phyloP scores from a whole-genome alignment of 2,113 vertebrate genomes.

The Acinonyx jubatus region DNA sequence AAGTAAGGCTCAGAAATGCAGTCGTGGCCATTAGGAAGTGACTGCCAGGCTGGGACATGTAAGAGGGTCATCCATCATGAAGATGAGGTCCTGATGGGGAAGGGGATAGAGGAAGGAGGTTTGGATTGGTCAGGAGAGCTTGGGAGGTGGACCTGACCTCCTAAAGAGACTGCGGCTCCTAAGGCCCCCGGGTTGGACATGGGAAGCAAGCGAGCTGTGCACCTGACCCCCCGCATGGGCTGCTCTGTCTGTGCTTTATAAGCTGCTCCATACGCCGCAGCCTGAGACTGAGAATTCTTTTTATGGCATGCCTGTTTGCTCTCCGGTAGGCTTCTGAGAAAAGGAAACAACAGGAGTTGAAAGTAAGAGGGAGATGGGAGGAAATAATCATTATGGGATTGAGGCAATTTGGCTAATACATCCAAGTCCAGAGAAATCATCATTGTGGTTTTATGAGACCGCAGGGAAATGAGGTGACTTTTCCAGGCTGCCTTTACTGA shows the following conservation, averaged over 20 bases:
- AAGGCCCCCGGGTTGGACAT: background rate
- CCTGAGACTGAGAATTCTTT: background rate
- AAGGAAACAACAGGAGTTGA: background rate
- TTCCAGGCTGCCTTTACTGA: background rate
- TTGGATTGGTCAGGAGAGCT: background rate
- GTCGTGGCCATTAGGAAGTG: slow-evolving; percentile 43
- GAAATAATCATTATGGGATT: background rate
- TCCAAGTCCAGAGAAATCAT: background rate
- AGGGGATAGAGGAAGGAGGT: background rate
- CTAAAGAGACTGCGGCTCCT: background rate
- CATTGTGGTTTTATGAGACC: background rate
- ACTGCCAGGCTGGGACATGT: background rate
- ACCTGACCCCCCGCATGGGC: too few relatives aligned
- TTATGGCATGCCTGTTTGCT: background rate
- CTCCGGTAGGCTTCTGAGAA: background rate
- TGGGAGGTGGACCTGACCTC: background rate
- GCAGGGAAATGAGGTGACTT: background rate
- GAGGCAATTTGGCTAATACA: background rate
- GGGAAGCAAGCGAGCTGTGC: background rate
- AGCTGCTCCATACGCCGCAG: background rate
- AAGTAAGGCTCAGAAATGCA: slow-evolving; percentile 40
- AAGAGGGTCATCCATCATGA: slow-evolving; percentile 23
- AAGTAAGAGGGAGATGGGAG: background rate
- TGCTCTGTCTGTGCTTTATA: background rate
- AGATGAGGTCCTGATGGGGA: background rate